A percentile compares a stretch with the other conserved stretches of the same genome.
phyloP scores from a whole-genome alignment of 2,113 vertebrate genomes.

The Furnarius figulus region DNA sequence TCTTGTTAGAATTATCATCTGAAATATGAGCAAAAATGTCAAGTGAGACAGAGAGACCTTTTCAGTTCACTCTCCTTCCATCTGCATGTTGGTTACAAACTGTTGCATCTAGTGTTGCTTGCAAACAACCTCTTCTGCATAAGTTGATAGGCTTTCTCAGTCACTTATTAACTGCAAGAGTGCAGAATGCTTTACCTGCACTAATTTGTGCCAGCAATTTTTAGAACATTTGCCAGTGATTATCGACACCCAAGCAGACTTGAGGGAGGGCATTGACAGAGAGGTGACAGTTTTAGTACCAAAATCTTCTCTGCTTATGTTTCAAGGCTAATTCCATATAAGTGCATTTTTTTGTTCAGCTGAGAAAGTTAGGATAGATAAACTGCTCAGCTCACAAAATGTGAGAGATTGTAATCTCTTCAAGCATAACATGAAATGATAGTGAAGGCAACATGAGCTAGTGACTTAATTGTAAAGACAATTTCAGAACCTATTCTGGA shows the following conservation, averaged over 20 bases:
- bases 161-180: constrained; percentile 64
- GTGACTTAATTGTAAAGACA: not conserved
- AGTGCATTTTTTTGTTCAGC: not conserved
- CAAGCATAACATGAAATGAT: accelerated
- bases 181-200: constrained; percentile 24
- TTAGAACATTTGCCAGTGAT: not conserved
- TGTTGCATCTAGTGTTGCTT: not conserved
- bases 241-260: not conserved
- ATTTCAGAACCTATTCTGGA: not conserved
- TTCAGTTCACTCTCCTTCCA: not conserved
- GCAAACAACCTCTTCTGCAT: constrained; percentile 41
- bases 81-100: not conserved
- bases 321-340: not conserved
- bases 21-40: not conserved
- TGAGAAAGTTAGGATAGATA: not conserved
- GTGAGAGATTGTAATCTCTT: not conserved
- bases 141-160: constrained; percentile 46
- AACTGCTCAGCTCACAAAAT: not conserved
- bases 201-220: not conserved
- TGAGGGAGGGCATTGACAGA: not conserved
- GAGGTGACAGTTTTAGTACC: not conserved
- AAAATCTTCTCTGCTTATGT: not conserved
- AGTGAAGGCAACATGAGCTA: accelerated
- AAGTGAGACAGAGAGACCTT: not conserved
- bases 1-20: not conserved